Conservation (phyloP, 2,888 invertebrate species). For the Liposcelis brunnea region DNA sequence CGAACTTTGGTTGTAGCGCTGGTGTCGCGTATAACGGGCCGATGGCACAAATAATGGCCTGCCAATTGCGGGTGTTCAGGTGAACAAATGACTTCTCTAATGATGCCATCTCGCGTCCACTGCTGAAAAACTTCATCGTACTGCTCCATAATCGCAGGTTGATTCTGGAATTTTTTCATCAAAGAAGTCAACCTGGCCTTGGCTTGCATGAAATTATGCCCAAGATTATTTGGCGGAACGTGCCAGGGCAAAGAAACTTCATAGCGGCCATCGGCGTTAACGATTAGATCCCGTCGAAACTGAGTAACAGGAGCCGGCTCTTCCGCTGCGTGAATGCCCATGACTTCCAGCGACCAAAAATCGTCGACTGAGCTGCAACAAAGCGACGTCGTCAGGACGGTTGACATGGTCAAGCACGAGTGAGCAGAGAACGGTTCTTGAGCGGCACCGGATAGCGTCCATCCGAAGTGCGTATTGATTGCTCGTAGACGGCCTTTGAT, state of each 20-base stretch:
- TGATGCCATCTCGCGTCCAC: too few species aligned
- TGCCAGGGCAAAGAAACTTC: constrained; percentile 8
- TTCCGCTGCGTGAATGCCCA: not conserved
- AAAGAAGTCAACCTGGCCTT: not conserved
- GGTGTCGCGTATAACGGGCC: too few species aligned
- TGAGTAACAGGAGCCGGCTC: not conserved
- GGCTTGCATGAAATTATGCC: not conserved
- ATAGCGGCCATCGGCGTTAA: constrained; percentile 4
- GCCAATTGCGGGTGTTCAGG: too few species aligned
- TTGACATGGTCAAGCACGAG: not conserved
- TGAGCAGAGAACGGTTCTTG: too few species aligned
- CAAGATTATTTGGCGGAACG: not conserved
- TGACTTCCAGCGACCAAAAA: not conserved
- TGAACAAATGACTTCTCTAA: too few species aligned
- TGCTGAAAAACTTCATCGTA: constrained; percentile 11
- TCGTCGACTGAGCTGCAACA: not conserved
- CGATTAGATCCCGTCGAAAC: not conserved
- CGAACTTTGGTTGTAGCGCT: too few species aligned
- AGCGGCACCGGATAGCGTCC: not conserved
- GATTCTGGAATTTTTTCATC: not conserved
- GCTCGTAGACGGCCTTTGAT: not conserved
- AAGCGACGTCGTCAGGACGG: not conserved
- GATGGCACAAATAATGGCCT: too few species aligned
- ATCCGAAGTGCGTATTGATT: not conserved
- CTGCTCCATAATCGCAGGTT: too few species aligned